Evolutionary conservation across 2,113 vertebrate species (phyloP), one percentile per base, ranked within the genome.

Genomic region (Aptenodytes patagonicus): DNA sequence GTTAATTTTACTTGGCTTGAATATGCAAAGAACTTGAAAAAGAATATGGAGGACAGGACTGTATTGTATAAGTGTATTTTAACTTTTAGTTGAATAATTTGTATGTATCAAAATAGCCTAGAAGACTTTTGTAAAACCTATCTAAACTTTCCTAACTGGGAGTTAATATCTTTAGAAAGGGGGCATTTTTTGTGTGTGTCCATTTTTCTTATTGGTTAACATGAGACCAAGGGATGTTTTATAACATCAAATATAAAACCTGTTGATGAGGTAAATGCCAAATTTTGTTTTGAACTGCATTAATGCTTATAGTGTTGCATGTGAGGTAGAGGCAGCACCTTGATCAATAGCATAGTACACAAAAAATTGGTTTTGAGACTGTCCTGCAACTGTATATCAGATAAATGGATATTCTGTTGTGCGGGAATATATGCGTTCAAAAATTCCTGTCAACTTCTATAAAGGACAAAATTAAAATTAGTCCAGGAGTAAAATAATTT

Each of bases 61-160:
- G 98, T 98, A 97, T 98, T 97, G 98, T 98, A 97, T 98, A 98
- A 98, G 98, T 98, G 98, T 99, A 98, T 99, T 99, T 99, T 99
- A 99, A 98, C 98, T 98, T 98, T 98, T 99, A 98, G 98, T 98
- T 98, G 96, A 97, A 97, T 98, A 98, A 98, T 99, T 98, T 98
- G 98, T 98, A 97, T 97, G 82, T 98, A 98, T 98, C 97, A 97
- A 93, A 98, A 98, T 98, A 99, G 98, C 98, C 98, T 98, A 98
- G 98, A 97, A 97, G 82, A 97, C 97, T 98, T 98, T 97, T 92
- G 94, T 96, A 97, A 89, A 97, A 93, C 77, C 90, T 97, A 81
- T 97, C 97, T 98, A 95, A 97, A 94, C 93, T 97, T 98, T 97
- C 76, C 94, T 97, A 92, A 92, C 65, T 95, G 90, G 93, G 96